Evolutionary conservation across 2,797 vertebrate species (phyloP).

Genomic region (Anolis apletophallus): DNA sequence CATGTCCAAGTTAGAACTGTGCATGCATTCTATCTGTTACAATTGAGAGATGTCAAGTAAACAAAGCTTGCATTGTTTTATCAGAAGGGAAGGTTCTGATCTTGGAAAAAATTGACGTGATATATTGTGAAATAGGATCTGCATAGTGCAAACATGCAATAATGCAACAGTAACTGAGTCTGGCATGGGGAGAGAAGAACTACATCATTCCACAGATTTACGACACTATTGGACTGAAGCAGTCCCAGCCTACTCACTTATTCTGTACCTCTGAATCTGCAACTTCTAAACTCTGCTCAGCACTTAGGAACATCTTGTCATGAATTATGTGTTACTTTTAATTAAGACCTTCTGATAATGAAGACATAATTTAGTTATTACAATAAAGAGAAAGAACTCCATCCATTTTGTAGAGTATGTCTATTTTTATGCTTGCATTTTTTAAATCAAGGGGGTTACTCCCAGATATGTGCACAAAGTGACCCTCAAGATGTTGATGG

Average conservation of each 20-base stretch:
- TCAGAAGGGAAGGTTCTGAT: not conserved
- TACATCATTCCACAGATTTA: not conserved
- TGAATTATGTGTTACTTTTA: not conserved
- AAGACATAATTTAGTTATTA: not conserved
- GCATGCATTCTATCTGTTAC: not conserved
- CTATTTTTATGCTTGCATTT: not conserved
- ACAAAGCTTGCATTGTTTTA: not conserved
- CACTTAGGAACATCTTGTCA: not conserved
- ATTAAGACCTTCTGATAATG: not conserved
- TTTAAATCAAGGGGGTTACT: too few species aligned
- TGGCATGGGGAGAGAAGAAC: not conserved
- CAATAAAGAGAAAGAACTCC: too few species aligned
- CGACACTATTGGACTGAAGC: not conserved
- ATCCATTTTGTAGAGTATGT: not conserved
- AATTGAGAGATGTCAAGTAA: not conserved
- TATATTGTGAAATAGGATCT: not conserved
- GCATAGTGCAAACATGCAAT: not conserved
- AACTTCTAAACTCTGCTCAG: not conserved
- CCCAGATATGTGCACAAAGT: too few species aligned
- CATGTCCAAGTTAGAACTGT: not conserved
- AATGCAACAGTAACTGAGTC: not conserved
- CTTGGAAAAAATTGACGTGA: not conserved
- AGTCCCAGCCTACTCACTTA: not conserved
- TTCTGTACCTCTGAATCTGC: not conserved
- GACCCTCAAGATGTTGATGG: too few species aligned